Base-by-base conservation (phyloP, 53 echinoderm and acorn worm species). In the Holothuria scabra region DNA sequence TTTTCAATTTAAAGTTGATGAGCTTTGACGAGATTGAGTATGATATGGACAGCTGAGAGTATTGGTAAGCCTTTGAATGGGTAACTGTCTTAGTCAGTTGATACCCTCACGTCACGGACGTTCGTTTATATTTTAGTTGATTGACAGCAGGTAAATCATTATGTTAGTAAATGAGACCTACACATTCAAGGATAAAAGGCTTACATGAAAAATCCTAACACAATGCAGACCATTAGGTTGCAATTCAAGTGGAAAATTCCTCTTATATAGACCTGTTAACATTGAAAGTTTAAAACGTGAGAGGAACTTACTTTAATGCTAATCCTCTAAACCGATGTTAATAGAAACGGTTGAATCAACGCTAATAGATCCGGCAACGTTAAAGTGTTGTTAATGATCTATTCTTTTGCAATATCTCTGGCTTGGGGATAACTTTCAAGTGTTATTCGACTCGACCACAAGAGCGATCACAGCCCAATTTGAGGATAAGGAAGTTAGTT, bases 1-100 rank as follows among this genome's bases (percentile, higher is more conserved):
- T 76, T 52, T 52, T 29, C 76, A 56, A 56, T 69, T 69, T 69
- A 69, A 69, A 38, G 28, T 76, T 76, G 76, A 76, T 48, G 76
- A 56, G 49, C 41, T 75, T 44, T 46, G 12, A 75, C 41, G 75
- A 23, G 49, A 75, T 76, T 25, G 76, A 52, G 16, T 76, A 28
- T 76, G 76, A 56, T 76, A 76, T 12, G 52, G 52, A 18, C 52
- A 52, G 52, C 52, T 52, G 52, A 52, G 8, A 52, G 52, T 52
- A 52, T 52, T 52, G 52, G 52, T 52, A 52, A 52, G 52, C 52
- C 52, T 52, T 52, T 16, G 52, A 52, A 52, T 52, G 52, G 8
- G 52, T 52, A 52, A 52, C 52, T 52, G 52, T 52, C 52, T 52
- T 52, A 52, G 71, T 30, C 20, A 32, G 29, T 21, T 70, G 64